Percentiles rank a stretch among this genome's conserved stretches.
These are phyloP conservation scores for Thaumetopoea pityocampa DNA, from an alignment of 1,140 invertebrate genomes.

Conservation along the genomic window DNA sequence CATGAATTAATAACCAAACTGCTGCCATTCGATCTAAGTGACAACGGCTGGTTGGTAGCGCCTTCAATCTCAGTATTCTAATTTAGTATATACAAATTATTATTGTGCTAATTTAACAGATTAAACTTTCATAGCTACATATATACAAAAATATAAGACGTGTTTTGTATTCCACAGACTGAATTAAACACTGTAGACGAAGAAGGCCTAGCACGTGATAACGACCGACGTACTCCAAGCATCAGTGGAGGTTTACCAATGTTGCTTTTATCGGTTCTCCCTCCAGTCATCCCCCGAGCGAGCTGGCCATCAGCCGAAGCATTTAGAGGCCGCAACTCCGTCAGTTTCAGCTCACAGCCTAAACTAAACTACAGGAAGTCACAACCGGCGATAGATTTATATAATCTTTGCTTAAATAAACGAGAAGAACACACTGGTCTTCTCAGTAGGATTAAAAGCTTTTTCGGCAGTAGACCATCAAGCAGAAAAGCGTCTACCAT, in stretches of 20 bases:
- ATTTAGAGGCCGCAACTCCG: conserved; percentile 73
- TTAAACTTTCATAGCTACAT: no score
- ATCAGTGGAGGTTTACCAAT: conserved; percentile 82
- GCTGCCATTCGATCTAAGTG: no score
- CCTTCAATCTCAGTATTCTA: no score
- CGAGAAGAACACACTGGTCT: conserved; percentile 76
- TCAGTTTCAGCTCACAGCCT: conserved; percentile 82
- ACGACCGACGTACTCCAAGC: conserved; percentile 77
- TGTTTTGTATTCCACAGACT: conserved; percentile 46
- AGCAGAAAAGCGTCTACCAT: conserved; percentile 80
- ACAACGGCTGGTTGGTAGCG: no score
- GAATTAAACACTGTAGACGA: conserved; percentile 72
- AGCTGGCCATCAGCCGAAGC: conserved; percentile 84
- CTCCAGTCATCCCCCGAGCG: conserved; percentile 84
- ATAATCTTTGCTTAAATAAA: conserved; percentile 77
- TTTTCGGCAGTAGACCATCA: conserved; percentile 78
- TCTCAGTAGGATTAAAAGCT: conserved; percentile 72
- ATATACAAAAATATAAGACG: no score
- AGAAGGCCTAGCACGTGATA: conserved; percentile 39
- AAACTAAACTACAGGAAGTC: conserved; percentile 77
- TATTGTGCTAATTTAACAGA: no score
- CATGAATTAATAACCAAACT: no score
- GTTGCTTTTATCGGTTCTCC: conserved; percentile 82
- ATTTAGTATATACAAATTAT: no score
- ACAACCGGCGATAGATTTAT: conserved; percentile 76